phyloP scores from a whole-genome alignment of 2,797 vertebrate species.

The Scolopax rusticola region DNA sequence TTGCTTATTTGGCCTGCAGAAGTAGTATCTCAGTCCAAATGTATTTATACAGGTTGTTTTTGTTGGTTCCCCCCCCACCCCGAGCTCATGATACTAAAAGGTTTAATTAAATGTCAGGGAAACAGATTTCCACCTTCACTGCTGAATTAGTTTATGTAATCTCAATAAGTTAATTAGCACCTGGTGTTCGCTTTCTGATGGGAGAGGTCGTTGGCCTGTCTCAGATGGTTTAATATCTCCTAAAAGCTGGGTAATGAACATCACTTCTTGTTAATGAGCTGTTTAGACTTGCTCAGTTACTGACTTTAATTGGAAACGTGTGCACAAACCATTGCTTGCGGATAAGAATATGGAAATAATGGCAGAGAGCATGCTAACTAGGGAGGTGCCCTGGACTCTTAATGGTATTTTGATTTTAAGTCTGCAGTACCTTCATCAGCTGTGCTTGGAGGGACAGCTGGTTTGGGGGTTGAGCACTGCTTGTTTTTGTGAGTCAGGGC shows the following conservation, averaged over 20 bases:
- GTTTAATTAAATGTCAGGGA: not conserved
- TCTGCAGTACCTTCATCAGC: not conserved
- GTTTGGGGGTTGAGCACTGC: not conserved
- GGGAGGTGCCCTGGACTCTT: not conserved
- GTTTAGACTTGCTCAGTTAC: not conserved
- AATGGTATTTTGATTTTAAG: not conserved
- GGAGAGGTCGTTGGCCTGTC: not conserved
- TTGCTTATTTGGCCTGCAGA: not conserved
- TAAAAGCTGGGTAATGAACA: conserved; percentile 14
- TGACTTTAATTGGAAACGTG: not conserved
- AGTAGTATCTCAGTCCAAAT: not conserved
- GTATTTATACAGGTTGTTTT: not conserved
- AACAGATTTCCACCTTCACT: not conserved
- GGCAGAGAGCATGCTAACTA: not conserved
- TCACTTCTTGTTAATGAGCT: conserved; percentile 2
- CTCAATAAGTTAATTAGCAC: conserved; percentile 33
- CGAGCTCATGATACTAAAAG: not conserved
- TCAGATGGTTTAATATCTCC: not conserved
- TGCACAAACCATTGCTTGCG: not conserved
- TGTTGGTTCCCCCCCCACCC: too few relatives aligned
- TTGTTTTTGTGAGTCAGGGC: not conserved
- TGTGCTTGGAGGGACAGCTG: not conserved
- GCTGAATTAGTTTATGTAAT: not conserved
- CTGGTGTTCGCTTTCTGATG: not conserved
- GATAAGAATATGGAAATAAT: not conserved